phyloP scores from a whole-genome alignment of 2,113 vertebrate genomes.

The Leptosomus discolor region DNA sequence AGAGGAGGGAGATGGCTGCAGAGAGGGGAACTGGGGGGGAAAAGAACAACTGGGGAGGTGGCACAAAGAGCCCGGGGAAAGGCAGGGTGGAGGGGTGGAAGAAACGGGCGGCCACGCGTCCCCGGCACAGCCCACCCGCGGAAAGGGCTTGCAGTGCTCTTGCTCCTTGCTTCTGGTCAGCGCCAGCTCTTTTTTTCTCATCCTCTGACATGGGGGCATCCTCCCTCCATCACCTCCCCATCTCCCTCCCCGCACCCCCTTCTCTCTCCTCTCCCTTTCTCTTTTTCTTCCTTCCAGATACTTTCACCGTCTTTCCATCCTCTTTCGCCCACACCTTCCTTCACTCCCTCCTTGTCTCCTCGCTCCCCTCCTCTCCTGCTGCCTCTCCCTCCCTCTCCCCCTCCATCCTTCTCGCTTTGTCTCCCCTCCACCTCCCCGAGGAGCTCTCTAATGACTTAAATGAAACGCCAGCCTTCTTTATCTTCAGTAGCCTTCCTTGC shows the following conservation, averaged over 20 bases:
- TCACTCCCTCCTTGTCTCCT: not conserved
- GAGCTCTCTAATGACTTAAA: conserved; percentile 36
- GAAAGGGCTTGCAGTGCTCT: not conserved
- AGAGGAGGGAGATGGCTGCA: not conserved
- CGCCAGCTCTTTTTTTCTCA: not conserved
- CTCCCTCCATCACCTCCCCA: not conserved
- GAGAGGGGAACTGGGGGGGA: fast-evolving
- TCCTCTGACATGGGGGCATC: not conserved
- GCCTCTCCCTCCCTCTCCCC: not conserved
- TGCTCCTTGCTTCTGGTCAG: not conserved
- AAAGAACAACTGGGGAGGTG: not conserved
- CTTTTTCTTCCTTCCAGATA: not conserved
- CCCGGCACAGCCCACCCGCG: fast-evolving
- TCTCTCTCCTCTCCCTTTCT: not conserved
- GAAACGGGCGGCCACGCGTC: not conserved
- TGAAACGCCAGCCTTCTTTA: not conserved
- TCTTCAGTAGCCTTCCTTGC: not conserved
- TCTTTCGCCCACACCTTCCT: not conserved
- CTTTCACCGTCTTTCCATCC: not conserved
- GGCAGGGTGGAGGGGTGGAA: not conserved
- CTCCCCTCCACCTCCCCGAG: not conserved
- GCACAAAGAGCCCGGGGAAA: not conserved
- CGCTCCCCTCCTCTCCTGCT: not conserved
- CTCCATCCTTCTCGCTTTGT: not conserved
- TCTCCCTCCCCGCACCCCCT: not conserved